Evolutionary conservation across 2,888 invertebrate species (phyloP), one percentile per base, ranked within the genome.

Genomic region (Heterodera filipjevi): DNA sequence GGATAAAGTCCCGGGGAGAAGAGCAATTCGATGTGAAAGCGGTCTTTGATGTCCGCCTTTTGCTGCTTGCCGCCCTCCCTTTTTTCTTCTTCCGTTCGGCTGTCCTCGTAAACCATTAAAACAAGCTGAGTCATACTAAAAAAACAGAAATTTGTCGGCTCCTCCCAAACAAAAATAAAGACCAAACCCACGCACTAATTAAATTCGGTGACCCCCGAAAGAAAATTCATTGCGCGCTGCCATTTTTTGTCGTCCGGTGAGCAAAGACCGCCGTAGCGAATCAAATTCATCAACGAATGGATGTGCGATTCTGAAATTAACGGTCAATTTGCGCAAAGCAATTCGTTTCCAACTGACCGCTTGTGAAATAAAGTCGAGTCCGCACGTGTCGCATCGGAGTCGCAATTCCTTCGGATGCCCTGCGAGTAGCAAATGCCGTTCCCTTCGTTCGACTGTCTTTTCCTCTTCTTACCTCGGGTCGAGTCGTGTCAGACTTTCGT

Each of bases 61-160:
- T 32, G 68, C 22, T 22, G 76, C 66, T 95, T 95, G 76, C 35
- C 19, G 33, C 35, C 33, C 22, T 33, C 68, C 22, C 68, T 68
- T 33, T 35, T 68, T 22, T 68, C 68, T 92, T 93, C 0, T 94
- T 94, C 91, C 12, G 96, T 0, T 95, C 96, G 10, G 95, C 83
- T 97, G 91, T 99, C 99, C 91, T 99, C 99, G 89, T 99, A 99
- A 0, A 96, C 91, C 98, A 99, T 99, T 95, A 99, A 96, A 39
- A 99, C 95, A 19, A 87, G 83, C 90, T 99, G 99, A 0, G 96
- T 95, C 10, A 98, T 96, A 92, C 95, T 95, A 32, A 95, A 95
- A 64, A 22, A n/a, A n/a, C n/a, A n/a, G n/a, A n/a, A n/a, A n/a
- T n/a, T n/a, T n/a, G n/a, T n/a, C n/a, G n/a, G n/a, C n/a, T n/a